Evolutionary conservation across 2,113 vertebrate genomes (phyloP).

Genomic region (Tragulus kanchil): DNA sequence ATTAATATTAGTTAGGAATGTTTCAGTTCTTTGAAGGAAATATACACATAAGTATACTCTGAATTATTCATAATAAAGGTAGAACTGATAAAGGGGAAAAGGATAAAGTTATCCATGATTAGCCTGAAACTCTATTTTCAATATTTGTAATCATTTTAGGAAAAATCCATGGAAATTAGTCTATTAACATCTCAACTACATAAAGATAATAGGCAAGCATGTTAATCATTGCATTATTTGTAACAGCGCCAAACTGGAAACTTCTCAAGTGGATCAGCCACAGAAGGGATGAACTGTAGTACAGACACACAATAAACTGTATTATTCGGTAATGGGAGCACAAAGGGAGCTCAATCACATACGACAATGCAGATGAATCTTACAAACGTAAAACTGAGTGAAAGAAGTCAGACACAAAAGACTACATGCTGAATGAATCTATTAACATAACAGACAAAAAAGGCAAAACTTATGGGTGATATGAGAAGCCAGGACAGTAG

Average conservation of each 20-base stretch:
- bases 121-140: not conserved
- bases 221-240: not conserved
- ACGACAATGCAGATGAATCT: not conserved
- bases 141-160: not conserved
- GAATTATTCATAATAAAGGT: not conserved
- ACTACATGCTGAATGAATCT: not conserved
- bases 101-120: not conserved
- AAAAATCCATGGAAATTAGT: not conserved
- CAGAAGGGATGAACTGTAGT: not conserved
- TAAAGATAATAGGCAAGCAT: not conserved
- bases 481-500: not conserved
- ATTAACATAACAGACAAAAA: not conserved
- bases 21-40: conserved; percentile 45
- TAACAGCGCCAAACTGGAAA: not conserved
- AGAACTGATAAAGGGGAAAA: not conserved
- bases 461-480: not conserved
- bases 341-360: not conserved
- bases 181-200: conserved; percentile 14
- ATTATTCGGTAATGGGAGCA: not conserved
- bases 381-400: not conserved
- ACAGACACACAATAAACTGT: not conserved
- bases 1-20: not conserved
- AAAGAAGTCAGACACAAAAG: not conserved
- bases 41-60: not conserved
- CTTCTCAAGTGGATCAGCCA: not conserved